A percentile compares a stretch with the other conserved stretches of the same genome.
Conservation (phyloP, 1,140 invertebrate species). For the Homarus americanus region DNA sequence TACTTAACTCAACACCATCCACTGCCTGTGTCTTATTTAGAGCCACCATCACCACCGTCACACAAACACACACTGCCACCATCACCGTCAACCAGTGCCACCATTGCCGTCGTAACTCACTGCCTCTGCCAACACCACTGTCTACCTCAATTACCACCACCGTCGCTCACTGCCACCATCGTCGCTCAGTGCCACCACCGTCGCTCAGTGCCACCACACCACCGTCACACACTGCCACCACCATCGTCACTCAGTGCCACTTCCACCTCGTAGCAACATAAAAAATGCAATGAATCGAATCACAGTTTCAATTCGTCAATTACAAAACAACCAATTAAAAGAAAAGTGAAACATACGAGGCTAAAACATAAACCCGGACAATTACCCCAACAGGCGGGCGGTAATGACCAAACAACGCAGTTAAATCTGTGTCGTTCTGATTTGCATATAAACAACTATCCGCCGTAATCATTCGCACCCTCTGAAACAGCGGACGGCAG, state of each 20-base stretch:
- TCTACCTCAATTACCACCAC: background rate
- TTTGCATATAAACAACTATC: slow-evolving; percentile 70
- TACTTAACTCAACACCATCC: too few relatives aligned
- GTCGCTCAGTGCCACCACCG: background rate
- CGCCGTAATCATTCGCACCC: slow-evolving; percentile 49
- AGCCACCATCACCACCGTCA: background rate
- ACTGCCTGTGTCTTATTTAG: too few relatives aligned
- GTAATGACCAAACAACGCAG: slow-evolving; percentile 69
- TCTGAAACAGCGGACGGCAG: slow-evolving; percentile 14
- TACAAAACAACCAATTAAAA: slow-evolving; percentile 58
- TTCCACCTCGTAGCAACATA: background rate
- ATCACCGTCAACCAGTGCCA: background rate
- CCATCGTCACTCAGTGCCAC: background rate
- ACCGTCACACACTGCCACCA: background rate
- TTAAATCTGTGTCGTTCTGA: slow-evolving; percentile 65
- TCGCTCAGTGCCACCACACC: background rate
- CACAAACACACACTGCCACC: background rate
- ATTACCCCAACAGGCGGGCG: slow-evolving; percentile 64
- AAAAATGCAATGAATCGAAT: slow-evolving; percentile 16
- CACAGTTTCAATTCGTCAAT: slow-evolving; percentile 33
- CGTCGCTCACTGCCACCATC: too few relatives aligned
- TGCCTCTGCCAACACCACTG: background rate
- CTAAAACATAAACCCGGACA: slow-evolving; percentile 45
- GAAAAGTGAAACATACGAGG: slow-evolving; percentile 17
- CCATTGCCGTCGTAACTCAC: background rate